Evolutionary conservation across 2,113 vertebrate species (phyloP).

Genomic region (Hippocampus barbouri): DNA sequence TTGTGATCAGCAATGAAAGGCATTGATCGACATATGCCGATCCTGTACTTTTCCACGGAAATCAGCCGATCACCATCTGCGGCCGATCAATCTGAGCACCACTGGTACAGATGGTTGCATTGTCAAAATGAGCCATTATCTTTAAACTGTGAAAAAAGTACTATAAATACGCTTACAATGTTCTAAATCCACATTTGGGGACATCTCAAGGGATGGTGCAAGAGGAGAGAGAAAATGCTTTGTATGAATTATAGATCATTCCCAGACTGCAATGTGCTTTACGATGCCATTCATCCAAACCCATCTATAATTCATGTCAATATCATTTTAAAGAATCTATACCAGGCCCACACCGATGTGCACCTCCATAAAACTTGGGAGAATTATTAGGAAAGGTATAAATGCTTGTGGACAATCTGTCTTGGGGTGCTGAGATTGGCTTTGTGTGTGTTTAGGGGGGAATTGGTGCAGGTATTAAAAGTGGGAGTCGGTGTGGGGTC

Average conservation of each 20-base stretch:
- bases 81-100: no score
- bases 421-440: not conserved
- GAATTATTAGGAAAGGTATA: not conserved
- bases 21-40: no score
- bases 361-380: not conserved
- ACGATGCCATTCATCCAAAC: not conserved
- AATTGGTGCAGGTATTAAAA: not conserved
- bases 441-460: no score
- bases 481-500: not conserved
- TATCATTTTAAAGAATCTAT: not conserved
- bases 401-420: not conserved
- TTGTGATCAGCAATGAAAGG: no score
- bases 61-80: no score
- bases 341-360: not conserved
- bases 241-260: slow-evolving; percentile 1
- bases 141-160: no score
- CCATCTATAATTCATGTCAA: slow-evolving; percentile 9
- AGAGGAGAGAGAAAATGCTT: not conserved
- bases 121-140: no score
- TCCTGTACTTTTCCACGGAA: no score
- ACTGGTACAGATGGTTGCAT: no score
- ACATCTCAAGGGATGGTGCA: not conserved
- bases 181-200: not conserved
- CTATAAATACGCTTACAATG: not conserved
- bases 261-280: slow-evolving; percentile 1